These are phyloP conservation scores for Bombus picipes DNA, from an alignment of 1,140 invertebrate species.

Conservation along the genomic window DNA sequence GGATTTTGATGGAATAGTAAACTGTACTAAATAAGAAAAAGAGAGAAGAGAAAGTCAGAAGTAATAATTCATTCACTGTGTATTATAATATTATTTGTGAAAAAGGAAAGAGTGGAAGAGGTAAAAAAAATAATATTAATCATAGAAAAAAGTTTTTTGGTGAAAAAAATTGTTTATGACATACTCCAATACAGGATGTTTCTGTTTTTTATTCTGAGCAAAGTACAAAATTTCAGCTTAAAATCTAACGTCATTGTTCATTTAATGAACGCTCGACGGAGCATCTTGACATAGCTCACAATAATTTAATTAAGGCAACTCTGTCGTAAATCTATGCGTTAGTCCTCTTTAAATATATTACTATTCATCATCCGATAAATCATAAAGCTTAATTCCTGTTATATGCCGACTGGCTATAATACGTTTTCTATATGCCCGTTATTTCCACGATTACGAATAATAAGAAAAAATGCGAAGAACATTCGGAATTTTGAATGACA, in stretches of 20 bases:
- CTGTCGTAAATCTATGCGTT: constrained; percentile 66
- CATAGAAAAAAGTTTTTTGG: neutral
- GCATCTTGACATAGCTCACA: constrained; percentile 48
- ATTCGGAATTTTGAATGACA: constrained; percentile 35
- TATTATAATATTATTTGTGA: neutral
- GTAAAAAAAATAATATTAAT: neutral
- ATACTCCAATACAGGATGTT: constrained; percentile 38
- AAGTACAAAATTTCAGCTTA: constrained; percentile 77
- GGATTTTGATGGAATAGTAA: too few relatives aligned
- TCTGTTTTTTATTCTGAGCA: constrained; percentile 70
- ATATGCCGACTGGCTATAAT: constrained; percentile 18
- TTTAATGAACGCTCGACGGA: neutral
- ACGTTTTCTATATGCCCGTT: constrained; percentile 14
- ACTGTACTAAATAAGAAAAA: neutral
- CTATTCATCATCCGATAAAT: constrained; percentile 56
- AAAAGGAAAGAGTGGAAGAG: too few relatives aligned
- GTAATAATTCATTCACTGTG: too few relatives aligned
- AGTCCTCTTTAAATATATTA: constrained; percentile 69
- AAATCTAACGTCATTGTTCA: constrained; percentile 55
- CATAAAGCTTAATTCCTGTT: constrained; percentile 40
- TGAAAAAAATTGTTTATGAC: too few relatives aligned
- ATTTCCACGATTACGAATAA: constrained; percentile 8
- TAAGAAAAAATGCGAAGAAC: constrained; percentile 16
- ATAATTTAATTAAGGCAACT: constrained; percentile 79
- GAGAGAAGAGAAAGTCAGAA: neutral